Base-by-base conservation (phyloP, 2,113 vertebrate species). In the Motacilla tschutschensis region DNA sequence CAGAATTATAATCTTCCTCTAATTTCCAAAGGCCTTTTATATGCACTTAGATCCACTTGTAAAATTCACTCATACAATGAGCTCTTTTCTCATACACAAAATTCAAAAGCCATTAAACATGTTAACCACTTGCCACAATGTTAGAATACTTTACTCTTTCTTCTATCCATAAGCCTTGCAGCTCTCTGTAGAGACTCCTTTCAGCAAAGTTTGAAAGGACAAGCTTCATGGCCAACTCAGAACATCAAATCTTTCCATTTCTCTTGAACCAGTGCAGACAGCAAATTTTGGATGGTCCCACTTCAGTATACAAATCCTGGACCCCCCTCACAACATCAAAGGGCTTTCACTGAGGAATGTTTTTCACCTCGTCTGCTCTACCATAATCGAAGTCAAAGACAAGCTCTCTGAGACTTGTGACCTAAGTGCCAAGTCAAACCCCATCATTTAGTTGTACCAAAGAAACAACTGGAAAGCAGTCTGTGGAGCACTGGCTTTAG, bases 381-480 rank as follows among this genome's bases (percentile, higher is more conserved):
- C 46, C 17, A 17, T 24, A 91, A 83, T 1, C 0, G 24, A 70
- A 86, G 33, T 69, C 64, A 86, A 75, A 71, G 11, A 69, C 28
- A 85, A 20, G 36, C 46, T 73, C 54, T 72, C 44, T 53, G 28
- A 90, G 73, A 63, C 38, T 85, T 72, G 16, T 53, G 41, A 87
- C 24, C n/a, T 33, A 67, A 85, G 51, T 47, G 60, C 44, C 58
- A 63, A 89, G 43, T 72, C 54, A 86, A 91, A 58, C 1, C 8
- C 19, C 44, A 44, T 43, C 8, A 46, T 59, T 84, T 79, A 82
- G 78, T 71, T 91, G 88, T 93, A 93, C 92, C 88, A 71, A 82
- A 60, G 53, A 85, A 88, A 77, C 53, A 91, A 74, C 12, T 57
- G 72, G 59, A 88, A 86, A 88, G 86, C 53, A 79, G 60, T 38